Conservation (phyloP, 2,888 invertebrate genomes). For the Nymphalis urticae region DNA sequence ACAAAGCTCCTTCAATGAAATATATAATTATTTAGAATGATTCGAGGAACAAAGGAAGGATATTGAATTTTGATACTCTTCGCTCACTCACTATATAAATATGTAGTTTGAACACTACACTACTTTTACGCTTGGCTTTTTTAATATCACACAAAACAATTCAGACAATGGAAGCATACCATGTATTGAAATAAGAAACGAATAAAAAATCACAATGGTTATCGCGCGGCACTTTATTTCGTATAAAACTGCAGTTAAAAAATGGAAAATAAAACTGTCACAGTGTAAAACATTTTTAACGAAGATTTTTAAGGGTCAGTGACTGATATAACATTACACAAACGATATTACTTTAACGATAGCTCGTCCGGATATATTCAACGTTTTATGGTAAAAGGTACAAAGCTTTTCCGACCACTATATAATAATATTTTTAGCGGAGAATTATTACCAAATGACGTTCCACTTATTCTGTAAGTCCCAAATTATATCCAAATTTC, state of each 20-base stretch:
- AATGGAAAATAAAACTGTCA: conserved; percentile 39
- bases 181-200: conserved; percentile 24
- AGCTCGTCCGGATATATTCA: neutral
- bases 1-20: no score
- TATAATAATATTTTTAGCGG: conserved; percentile 3
- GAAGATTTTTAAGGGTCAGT: conserved; percentile 7
- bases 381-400: neutral
- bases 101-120: neutral
- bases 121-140: conserved; percentile 17
- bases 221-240: conserved; percentile 16
- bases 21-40: no score
- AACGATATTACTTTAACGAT: conserved; percentile 5
- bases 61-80: neutral
- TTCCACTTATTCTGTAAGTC: conserved; percentile 1
- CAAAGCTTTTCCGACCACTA: neutral
- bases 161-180: conserved; percentile 14
- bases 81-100: neutral
- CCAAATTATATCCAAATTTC: conserved; percentile 9
- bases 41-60: no score
- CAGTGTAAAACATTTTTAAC: conserved; percentile 8
- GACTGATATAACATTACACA: conserved; percentile 4
- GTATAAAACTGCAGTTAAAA: conserved; percentile 19
- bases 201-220: conserved; percentile 17
- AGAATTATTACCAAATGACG: conserved; percentile 5
- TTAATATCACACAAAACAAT: conserved; percentile 22